Evolutionary conservation across 2,797 vertebrate species (phyloP).

Genomic region (Poecilia wingei): DNA sequence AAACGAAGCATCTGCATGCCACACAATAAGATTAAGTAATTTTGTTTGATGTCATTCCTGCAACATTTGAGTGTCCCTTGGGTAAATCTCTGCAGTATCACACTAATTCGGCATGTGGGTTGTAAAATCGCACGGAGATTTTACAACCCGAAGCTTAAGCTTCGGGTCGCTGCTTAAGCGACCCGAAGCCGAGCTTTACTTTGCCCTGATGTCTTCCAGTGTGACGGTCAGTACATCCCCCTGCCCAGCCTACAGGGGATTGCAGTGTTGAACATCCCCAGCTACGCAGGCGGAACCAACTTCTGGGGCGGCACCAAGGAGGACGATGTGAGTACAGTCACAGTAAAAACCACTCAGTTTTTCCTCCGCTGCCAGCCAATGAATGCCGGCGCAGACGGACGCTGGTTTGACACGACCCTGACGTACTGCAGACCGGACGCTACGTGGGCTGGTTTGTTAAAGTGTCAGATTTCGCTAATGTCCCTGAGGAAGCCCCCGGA

Average conservation of each 20-base stretch:
- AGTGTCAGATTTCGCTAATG: slow-evolving; percentile 51
- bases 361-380: slow-evolving; percentile 9
- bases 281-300: slow-evolving; percentile 97
- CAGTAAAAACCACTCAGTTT: slow-evolving; percentile 5
- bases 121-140: background rate
- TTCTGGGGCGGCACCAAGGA: slow-evolving; percentile 99
- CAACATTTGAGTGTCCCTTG: background rate
- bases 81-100: background rate
- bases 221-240: slow-evolving; percentile 98
- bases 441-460: slow-evolving; percentile 56
- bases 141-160: background rate
- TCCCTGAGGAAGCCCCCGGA: slow-evolving; percentile 32
- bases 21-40: background rate
- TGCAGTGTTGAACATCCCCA: slow-evolving; percentile 96
- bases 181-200: background rate
- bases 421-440: slow-evolving; percentile 29
- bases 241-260: slow-evolving; percentile 97
- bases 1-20: background rate
- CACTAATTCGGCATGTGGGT: background rate
- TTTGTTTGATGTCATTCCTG: background rate
- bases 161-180: background rate
- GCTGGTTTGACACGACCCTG: slow-evolving; percentile 35
- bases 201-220: slow-evolving; percentile 78
- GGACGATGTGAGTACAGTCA: slow-evolving; percentile 89
- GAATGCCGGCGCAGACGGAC: background rate